These are phyloP conservation scores for Motacilla tschutschensis DNA, from an alignment of 2,113 vertebrate species.

Conservation along the genomic window DNA sequence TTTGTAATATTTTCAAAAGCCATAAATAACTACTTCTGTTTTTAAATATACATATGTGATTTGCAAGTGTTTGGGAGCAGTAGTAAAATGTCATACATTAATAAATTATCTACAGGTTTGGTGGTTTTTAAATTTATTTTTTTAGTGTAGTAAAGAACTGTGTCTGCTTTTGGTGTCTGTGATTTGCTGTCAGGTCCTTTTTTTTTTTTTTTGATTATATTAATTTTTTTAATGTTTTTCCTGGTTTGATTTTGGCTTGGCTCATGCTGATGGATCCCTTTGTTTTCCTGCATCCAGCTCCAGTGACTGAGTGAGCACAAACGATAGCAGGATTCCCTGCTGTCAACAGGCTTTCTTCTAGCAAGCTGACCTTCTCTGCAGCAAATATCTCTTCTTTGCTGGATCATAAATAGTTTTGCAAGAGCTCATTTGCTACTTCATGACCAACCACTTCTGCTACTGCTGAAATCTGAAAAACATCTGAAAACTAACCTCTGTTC, in stretches of 20 bases:
- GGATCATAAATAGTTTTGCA: not conserved
- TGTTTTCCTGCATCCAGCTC: not conserved
- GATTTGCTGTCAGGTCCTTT: not conserved
- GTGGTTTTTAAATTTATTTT: not conserved
- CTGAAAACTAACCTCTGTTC: not conserved
- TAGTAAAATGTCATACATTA: not conserved
- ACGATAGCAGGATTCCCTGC: not conserved
- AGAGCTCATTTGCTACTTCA: not conserved
- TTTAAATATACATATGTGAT: not conserved
- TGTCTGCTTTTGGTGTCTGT: not conserved
- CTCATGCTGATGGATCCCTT: not conserved
- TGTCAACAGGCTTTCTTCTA: not conserved
- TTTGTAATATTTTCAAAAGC: not conserved
- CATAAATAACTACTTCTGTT: not conserved
- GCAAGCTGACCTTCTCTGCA: not conserved
- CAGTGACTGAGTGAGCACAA: not conserved
- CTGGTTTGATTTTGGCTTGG: constrained; percentile 26
- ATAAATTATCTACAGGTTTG: not conserved
- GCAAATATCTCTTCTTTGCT: not conserved
- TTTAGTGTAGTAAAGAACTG: not conserved
- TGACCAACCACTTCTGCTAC: not conserved
- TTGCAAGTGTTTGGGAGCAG: not conserved
- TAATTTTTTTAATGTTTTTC: not conserved
- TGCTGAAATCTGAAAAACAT: not conserved
- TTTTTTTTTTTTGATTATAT: not conserved